Evolutionary conservation across 2,888 invertebrate genomes (phyloP).

Genomic region (Petrophora chlorosata): DNA sequence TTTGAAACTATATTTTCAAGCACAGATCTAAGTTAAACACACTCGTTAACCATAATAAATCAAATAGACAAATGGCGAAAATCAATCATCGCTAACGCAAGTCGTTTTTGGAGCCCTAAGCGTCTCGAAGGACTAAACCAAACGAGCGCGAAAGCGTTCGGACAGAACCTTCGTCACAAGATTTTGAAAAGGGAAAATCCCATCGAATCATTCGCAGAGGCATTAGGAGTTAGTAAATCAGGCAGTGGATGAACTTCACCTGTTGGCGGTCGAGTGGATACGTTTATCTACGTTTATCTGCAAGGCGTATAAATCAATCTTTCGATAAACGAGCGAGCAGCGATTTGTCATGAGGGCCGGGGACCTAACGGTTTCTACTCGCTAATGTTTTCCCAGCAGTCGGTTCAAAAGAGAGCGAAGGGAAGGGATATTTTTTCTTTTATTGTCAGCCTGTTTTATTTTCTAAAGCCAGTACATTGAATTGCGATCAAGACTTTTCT

Average conservation of each 20-base stretch:
- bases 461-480: conserved; percentile 11
- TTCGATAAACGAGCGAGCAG: conserved; percentile 67
- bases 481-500: conserved; percentile 7
- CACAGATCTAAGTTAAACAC: conserved; percentile 2
- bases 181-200: conserved; percentile 75
- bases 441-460: conserved; percentile 24
- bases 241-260: conserved; percentile 64
- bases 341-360: conserved; percentile 68
- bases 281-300: conserved; percentile 31
- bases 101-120: conserved; percentile 49
- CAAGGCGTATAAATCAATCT: conserved; percentile 76
- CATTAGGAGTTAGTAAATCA: conserved; percentile 71
- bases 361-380: conserved; percentile 35
- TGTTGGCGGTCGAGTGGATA: conserved; percentile 57
- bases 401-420: conserved; percentile 29
- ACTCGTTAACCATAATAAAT: conserved; percentile 50
- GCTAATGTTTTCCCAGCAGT: conserved; percentile 45
- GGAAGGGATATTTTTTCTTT: conserved; percentile 28
- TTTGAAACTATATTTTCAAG: too few relatives aligned
- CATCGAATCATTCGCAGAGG: conserved; percentile 65
- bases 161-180: conserved; percentile 65
- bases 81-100: conserved; percentile 64
- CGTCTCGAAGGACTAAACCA: conserved; percentile 56
- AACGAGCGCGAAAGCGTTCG: conserved; percentile 29
- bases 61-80: conserved; percentile 45